Evolutionary conservation across 30 jellyfish, hydroid and myxozoan genomes (phyloP), one percentile per base, ranked within the genome.

Genomic region (Turritopsis rubra): DNA sequence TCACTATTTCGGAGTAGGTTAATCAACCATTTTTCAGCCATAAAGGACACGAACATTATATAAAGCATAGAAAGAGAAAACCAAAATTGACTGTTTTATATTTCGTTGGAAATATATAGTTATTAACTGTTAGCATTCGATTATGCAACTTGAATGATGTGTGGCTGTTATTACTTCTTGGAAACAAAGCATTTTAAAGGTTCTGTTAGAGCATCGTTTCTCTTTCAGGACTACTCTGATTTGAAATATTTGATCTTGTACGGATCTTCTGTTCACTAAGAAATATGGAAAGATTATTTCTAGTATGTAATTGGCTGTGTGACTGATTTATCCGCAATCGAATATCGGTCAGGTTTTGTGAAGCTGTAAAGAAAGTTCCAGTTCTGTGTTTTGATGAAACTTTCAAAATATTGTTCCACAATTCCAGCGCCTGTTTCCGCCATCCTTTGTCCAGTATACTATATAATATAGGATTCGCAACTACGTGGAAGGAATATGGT

Each of bases 401-500:
- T 41, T 41, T 41, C 60, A 41, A 13, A 5, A 41, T 5, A 41
- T 41, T 41, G 60, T 41, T 41, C 60, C 60, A 41, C 21, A 68
- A 9, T 68, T 68, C 77, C 9, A 68, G 28, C 21, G 77, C 30
- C 21, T 68, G 77, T 19, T 68, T 68, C 31, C 77, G 16, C 77
- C 77, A 68, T 8, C 31, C 77, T 68, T 68, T 68, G 19, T 68
- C 77, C 17, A 68, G 17, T 22, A 27, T 22, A 1, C 77, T 68
- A 68, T 68, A 68, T 22, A 68, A 1, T 1, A 68, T 68, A n/a
- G 77, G 77, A 1, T 68, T 68, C 8, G 30, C 77, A 0, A 22
- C 77, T 68, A 68, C 77, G 19, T 68, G 77, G 19, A 68, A 68
- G 77, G 77, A 68, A 27, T 68, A 68, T 1, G 77, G 77, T 1